phyloP scores from a whole-genome alignment of 2,113 vertebrate species.

The Planiliza haematocheilus region DNA sequence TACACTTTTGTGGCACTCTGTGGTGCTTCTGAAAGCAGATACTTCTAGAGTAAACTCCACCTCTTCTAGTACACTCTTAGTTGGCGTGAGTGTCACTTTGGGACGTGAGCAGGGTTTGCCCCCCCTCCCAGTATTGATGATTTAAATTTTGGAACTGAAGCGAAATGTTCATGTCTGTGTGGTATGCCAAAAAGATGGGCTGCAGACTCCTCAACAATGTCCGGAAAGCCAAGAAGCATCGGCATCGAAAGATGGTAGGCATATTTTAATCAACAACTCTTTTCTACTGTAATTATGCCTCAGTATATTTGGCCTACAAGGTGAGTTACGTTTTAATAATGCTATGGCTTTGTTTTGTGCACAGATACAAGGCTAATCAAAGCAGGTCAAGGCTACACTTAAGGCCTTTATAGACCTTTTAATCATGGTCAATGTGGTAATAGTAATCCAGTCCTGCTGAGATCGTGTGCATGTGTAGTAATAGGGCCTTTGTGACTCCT shows the following conservation, averaged over 20 bases:
- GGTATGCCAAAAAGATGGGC: conserved; percentile 86
- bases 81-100: conserved; percentile 24
- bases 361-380: neutral
- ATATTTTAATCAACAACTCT: conserved; percentile 9
- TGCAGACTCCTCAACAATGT: conserved; percentile 83
- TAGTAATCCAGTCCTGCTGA: conserved; percentile 42
- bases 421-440: conserved; percentile 32
- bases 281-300: neutral
- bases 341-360: conserved; percentile 4
- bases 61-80: neutral
- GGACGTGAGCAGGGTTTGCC: conserved; percentile 36
- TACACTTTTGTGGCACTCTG: conserved; percentile 19
- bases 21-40: conserved; percentile 30
- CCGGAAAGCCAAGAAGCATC: conserved; percentile 79
- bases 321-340: neutral
- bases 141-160: conserved; percentile 33
- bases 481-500: no score
- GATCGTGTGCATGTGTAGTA: neutral
- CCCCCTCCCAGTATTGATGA: conserved; percentile 9
- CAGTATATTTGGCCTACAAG: neutral
- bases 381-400: neutral
- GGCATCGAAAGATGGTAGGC: conserved; percentile 77
- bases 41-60: conserved; percentile 13
- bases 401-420: conserved; percentile 21
- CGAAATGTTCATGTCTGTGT: conserved; percentile 84